Base-by-base conservation (phyloP, 2,888 invertebrate species). In the Drosophila histrio region DNA sequence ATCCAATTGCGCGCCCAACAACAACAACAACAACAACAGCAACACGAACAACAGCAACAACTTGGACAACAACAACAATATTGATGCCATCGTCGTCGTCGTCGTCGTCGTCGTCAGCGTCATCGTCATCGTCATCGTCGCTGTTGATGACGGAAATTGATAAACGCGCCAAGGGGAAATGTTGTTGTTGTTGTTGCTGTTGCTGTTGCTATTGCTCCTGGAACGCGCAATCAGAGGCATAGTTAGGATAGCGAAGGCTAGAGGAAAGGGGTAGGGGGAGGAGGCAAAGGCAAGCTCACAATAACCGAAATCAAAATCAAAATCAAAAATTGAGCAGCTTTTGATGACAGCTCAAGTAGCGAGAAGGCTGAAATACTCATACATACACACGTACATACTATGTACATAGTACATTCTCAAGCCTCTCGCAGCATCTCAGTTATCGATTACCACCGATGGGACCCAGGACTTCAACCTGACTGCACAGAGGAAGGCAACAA, bases 251-350 rank as follows among this genome's bases (percentile, higher is more conserved):
- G 4, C 9, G 39, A 28, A 30, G 7, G 32, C 3, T 1, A 11
- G 30, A 9, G 44, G 13, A 2, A 8, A 3, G 39, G 47, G 41
- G 11, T 9, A 3, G 2, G 28, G 36, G 9, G 15, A 7, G 24
- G 38, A 8, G 21, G 19, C 17, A n/a, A 4, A 8, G 43, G 39
- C 38, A 38, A 60, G 60, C 75, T 57, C 53, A 72, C 82, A 81
- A 81, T 81, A 72, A 77, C 77, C 71, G 71, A 79, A 84, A 88
- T 84, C 72, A 82, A 83, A 84, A 83, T 83, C 81, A 67, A 85
- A 84, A 88, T 88, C 88, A 88, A 87, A 85, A 88, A 81, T 78
- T 88, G 87, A 88, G 85, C 84, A 84, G 87, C 88, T 85, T 88
- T 87, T 83, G 88, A 88, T 85, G 85, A 87, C 88, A 87, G 85